Evolutionary conservation across 2,113 vertebrate genomes (phyloP).

Genomic region (Cheilinus undulatus): DNA sequence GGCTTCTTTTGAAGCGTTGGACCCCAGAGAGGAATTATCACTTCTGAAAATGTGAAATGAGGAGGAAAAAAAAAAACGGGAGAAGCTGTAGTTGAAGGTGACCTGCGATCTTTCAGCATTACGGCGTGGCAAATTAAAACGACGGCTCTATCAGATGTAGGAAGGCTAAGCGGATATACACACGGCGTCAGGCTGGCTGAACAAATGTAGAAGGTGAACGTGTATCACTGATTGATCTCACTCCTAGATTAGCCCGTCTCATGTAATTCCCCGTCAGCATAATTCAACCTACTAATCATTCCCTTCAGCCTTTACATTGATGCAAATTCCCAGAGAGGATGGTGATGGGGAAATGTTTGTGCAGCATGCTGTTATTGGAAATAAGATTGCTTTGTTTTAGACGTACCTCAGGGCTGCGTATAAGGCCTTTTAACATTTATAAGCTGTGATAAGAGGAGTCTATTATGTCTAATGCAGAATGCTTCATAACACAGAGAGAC

Average conservation of each 20-base stretch:
- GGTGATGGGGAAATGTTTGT: slow-evolving; percentile 17
- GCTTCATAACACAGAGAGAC: slow-evolving; percentile 29
- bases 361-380: slow-evolving; percentile 34
- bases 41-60: slow-evolving; percentile 14
- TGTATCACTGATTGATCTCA: slow-evolving; percentile 53
- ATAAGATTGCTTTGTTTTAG: slow-evolving; percentile 33
- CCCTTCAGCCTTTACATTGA: slow-evolving; percentile 25
- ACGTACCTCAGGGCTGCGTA: slow-evolving; percentile 35
- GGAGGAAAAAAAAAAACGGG: slow-evolving; percentile 10
- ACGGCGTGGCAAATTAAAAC: slow-evolving; percentile 49
- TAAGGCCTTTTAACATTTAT: slow-evolving; percentile 48
- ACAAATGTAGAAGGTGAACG: slow-evolving; percentile 21
- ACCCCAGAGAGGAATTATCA: slow-evolving; percentile 32
- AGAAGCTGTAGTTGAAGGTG: slow-evolving; percentile 62
- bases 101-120: slow-evolving; percentile 55
- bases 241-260: slow-evolving; percentile 28
- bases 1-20: slow-evolving; percentile 1
- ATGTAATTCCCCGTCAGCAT: slow-evolving; percentile 43
- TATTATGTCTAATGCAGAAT: slow-evolving; percentile 40
- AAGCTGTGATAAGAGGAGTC: slow-evolving; percentile 51
- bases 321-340: slow-evolving; percentile 38
- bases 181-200: slow-evolving; percentile 29
- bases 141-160: slow-evolving; percentile 62
- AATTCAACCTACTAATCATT: slow-evolving; percentile 40
- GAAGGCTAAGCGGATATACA: slow-evolving; percentile 57